Evolutionary conservation across 2,113 vertebrate species (phyloP).

Genomic region (Marmota monax): DNA sequence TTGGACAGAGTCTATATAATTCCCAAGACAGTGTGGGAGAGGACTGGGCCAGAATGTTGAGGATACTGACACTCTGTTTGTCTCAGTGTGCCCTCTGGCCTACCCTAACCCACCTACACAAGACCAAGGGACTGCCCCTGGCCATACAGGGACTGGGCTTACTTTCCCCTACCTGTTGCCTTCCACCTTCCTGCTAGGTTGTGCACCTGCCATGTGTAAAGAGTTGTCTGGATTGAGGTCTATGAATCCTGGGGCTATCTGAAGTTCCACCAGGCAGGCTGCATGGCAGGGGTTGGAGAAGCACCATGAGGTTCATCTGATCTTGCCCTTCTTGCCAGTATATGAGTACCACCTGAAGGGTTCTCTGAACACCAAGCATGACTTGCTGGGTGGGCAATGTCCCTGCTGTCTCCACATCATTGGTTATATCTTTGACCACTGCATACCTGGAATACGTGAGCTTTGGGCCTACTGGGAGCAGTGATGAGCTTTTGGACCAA

Average conservation of each 20-base stretch:
- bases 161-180: background rate
- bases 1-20: background rate
- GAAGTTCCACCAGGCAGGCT: conserved; percentile 91
- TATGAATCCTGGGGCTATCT: conserved; percentile 75
- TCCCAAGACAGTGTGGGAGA: background rate
- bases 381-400: conserved; percentile 92
- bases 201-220: conserved; percentile 90
- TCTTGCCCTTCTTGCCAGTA: conserved; percentile 80
- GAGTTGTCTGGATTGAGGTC: conserved; percentile 91
- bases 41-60: background rate
- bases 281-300: conserved; percentile 80
- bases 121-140: conserved; percentile 78
- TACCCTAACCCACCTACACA: conserved; percentile 89
- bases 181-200: conserved; percentile 80
- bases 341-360: conserved; percentile 93
- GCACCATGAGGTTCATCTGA: background rate
- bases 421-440: conserved; percentile 90
- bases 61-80: background rate
- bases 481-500: conserved; percentile 82
- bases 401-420: conserved; percentile 90
- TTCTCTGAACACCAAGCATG: conserved; percentile 91
- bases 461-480: conserved; percentile 91
- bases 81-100: conserved; percentile 87
- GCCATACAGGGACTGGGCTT: conserved; percentile 77
- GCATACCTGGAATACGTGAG: conserved; percentile 89